Evolutionary conservation across 2,113 vertebrate species (phyloP).

Genomic region (Ondatra zibethicus): DNA sequence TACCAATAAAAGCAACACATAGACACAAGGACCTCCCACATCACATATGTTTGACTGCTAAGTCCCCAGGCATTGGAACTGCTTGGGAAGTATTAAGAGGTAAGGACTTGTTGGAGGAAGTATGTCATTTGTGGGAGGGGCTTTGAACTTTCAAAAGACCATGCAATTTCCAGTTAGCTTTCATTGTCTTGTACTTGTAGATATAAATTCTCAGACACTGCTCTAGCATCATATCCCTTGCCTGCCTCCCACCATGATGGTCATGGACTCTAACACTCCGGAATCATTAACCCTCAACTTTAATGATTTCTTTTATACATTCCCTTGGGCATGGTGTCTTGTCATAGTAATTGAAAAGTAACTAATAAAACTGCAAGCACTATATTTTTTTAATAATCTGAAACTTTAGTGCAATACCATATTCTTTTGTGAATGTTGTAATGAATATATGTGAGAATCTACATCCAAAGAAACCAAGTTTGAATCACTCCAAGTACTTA

Average conservation of each 20-base stretch:
- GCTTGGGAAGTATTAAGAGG: background rate
- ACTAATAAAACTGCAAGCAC: too few relatives aligned
- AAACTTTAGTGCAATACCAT: background rate
- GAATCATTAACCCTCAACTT: background rate
- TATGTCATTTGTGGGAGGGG: too few relatives aligned
- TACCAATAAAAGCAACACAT: too few relatives aligned
- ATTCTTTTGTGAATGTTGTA: background rate
- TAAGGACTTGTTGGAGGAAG: background rate
- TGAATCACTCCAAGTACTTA: background rate
- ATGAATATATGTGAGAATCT: background rate
- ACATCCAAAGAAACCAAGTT: background rate
- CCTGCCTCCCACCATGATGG: background rate
- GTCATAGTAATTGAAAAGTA: too few relatives aligned
- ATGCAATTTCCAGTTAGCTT: background rate
- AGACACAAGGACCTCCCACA: too few relatives aligned
- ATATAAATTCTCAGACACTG: background rate
- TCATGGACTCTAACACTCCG: background rate
- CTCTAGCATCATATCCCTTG: background rate
- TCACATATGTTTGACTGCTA: background rate
- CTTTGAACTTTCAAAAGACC: background rate
- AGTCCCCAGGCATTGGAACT: background rate
- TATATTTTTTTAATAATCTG: too few relatives aligned
- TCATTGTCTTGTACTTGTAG: background rate
- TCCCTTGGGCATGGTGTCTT: too few relatives aligned
- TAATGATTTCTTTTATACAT: background rate